Evolutionary conservation across 2,888 invertebrate genomes (phyloP).

Genomic region (Drosophila helvetica): DNA sequence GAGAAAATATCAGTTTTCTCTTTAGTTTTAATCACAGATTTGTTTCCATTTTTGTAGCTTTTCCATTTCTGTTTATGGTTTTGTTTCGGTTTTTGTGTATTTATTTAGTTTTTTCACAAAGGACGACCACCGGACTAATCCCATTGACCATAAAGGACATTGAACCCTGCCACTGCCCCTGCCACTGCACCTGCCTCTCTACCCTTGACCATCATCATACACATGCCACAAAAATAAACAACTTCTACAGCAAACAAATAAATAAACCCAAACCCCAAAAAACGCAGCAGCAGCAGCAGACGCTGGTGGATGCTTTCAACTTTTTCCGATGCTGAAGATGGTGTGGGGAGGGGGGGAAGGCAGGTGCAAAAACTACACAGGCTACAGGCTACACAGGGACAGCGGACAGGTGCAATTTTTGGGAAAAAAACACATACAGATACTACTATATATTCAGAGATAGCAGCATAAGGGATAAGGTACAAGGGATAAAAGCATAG

Average conservation of each 20-base stretch:
- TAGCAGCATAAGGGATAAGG: constrained; percentile 11
- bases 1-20: not conserved
- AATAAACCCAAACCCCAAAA: constrained; percentile 47
- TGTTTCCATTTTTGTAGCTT: too few species aligned
- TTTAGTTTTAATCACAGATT: not conserved
- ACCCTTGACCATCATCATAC: constrained; percentile 1
- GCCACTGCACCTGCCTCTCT: too few species aligned
- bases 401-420: constrained; percentile 68
- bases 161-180: constrained; percentile 45
- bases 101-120: not conserved
- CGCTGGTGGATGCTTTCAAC: constrained; percentile 32
- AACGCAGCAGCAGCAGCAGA: constrained; percentile 9
- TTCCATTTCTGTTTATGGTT: not conserved
- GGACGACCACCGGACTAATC: constrained; percentile 28
- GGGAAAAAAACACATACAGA: constrained; percentile 18
- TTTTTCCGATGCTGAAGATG: constrained; percentile 10
- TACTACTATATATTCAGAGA: not conserved
- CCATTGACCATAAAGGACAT: constrained; percentile 52
- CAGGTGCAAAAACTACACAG: constrained; percentile 65
- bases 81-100: not conserved
- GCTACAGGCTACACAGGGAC: not conserved
- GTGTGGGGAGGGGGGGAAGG: constrained; percentile 38
- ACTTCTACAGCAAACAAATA: constrained; percentile 28
- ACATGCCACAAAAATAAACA: constrained; percentile 50
- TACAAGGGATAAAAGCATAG: constrained; percentile 27